A percentile compares a stretch with the other conserved stretches of the same genome.
phyloP scores from a whole-genome alignment of 2,113 vertebrate species.

The Oncorhynchus masou region DNA sequence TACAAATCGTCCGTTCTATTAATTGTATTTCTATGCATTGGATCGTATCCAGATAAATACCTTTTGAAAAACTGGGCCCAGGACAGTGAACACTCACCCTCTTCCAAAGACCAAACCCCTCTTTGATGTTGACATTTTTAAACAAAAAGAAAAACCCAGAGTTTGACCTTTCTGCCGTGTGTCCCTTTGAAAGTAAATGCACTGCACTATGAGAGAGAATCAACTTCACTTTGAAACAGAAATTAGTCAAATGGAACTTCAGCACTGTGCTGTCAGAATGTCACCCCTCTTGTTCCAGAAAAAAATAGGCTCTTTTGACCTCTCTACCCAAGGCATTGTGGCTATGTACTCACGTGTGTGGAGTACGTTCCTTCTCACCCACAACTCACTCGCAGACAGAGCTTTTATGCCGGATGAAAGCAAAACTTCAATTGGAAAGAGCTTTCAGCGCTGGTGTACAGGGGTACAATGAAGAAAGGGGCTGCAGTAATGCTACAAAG shows the following conservation, averaged over 20 bases:
- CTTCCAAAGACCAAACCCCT: constrained; percentile 30
- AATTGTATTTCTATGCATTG: too few relatives aligned
- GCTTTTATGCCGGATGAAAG: constrained; percentile 76
- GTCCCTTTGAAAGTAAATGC: background rate
- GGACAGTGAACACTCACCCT: background rate
- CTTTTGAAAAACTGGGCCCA: too few relatives aligned
- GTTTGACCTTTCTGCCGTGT: constrained; percentile 46
- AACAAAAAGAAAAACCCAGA: constrained; percentile 57
- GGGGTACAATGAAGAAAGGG: constrained; percentile 64
- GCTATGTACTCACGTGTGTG: constrained; percentile 64
- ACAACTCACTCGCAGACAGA: constrained; percentile 53
- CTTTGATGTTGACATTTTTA: constrained; percentile 62
- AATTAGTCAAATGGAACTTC: constrained; percentile 6
- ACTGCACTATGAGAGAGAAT: too few relatives aligned
- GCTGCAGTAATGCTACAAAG: constrained; percentile 70
- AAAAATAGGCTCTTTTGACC: constrained; percentile 57
- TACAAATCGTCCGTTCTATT: too few relatives aligned
- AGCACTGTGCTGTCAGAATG: constrained; percentile 44
- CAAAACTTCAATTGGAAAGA: constrained; percentile 67
- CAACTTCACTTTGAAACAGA: constrained; percentile 31
- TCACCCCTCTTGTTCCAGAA: constrained; percentile 46
- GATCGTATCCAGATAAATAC: too few relatives aligned
- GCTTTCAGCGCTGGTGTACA: constrained; percentile 66
- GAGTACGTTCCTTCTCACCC: constrained; percentile 18
- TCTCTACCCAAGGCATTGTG: constrained; percentile 64